These are phyloP conservation scores for Acromyrmex echinatior DNA, from an alignment of 1,140 invertebrate genomes.

Conservation along the genomic window DNA sequence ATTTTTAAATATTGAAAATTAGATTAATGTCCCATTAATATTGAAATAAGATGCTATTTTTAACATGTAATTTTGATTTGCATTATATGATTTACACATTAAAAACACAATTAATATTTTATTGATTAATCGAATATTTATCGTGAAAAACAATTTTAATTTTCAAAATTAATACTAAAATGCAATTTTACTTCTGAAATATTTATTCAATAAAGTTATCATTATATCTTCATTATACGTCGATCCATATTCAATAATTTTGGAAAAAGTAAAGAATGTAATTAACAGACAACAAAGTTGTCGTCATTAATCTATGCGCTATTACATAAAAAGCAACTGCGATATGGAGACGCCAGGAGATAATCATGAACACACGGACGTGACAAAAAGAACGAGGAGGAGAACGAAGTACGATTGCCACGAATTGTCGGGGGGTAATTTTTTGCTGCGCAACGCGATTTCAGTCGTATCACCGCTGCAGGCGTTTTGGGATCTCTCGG, in stretches of 20 bases:
- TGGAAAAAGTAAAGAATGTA: slow-evolving; percentile 24
- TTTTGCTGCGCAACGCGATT: slow-evolving; percentile 44
- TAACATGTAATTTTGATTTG: background rate
- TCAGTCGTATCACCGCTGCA: slow-evolving; percentile 31
- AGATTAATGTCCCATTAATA: background rate
- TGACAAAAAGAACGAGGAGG: slow-evolving; percentile 14
- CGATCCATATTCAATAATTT: background rate
- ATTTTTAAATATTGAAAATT: background rate
- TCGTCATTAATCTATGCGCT: background rate
- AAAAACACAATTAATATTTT: background rate
- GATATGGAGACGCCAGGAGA: slow-evolving; percentile 23
- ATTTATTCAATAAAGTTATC: background rate
- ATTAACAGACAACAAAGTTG: slow-evolving; percentile 4
- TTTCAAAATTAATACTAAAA: background rate
- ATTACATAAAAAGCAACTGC: slow-evolving; percentile 22
- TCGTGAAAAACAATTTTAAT: background rate
- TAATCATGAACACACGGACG: slow-evolving; percentile 30
- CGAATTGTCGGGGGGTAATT: slow-evolving; percentile 20
- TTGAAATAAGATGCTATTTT: background rate
- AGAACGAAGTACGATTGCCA: slow-evolving; percentile 35
- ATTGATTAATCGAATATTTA: background rate
- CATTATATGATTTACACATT: background rate
- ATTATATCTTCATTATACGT: background rate
- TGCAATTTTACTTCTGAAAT: background rate
- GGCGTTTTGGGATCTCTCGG: background rate